Base-by-base conservation (phyloP, 1,140 invertebrate species). In the Hirudo medicinalis region DNA sequence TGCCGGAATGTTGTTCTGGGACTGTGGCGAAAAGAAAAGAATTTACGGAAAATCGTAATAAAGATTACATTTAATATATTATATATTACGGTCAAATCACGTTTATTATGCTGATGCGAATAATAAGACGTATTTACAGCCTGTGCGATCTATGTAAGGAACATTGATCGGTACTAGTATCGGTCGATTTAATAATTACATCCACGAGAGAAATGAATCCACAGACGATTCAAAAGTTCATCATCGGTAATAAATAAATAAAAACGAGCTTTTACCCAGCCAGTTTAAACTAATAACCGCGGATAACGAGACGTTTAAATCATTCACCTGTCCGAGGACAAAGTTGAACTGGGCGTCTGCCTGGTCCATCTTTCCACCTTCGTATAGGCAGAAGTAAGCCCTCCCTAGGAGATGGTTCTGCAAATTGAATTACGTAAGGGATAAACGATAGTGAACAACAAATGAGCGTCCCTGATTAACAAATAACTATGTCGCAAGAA, bases 311-410 rank as follows among this genome's bases (percentile, higher is more conserved):
- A 2, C 17, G 13, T 25, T 63, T 6, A 63, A 11, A 20, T 25
- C 5, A 15, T 11, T 73, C 74, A 82, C 82, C 78, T 86, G 83
- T 84, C 96, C 95, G 0, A 99, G 83, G 0, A 99, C 96, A 84
- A 99, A 99, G 84, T 99, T 98, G 78, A 99, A 99, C 79, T 99
- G 97, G 1, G 93, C 91, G 87, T 99, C 96, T 17, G 97, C 97
- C 83, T 99, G 95, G 72, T 99, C 95, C 91, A 98, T 94, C 85
- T 99, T 99, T 78, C 98, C 95, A 17, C 95, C 94, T 85, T 99
- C 95, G 25, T 98, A 84, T 5, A 99, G 83, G 80, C 94, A 99
- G 78, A 98, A 98, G 80, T 97, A 99, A 17, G 97, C 97, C 78
- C 96, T 83, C 1, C 95, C 95, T 73, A 99, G 85, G 74, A 99